Evolutionary conservation across 2,888 invertebrate species (phyloP).

Genomic region (Cryptus armator): DNA sequence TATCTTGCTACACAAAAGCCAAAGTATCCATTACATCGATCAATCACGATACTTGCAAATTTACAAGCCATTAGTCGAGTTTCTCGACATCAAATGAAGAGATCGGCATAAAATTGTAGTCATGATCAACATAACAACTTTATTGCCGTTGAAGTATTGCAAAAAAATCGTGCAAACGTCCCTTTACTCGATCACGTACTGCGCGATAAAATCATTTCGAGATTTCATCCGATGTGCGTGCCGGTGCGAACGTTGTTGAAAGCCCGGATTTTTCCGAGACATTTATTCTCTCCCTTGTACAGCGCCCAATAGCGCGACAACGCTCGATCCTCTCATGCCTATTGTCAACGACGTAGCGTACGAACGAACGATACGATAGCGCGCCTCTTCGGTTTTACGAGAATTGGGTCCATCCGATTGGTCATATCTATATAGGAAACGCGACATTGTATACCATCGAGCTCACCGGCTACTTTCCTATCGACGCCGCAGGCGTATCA

Average conservation of each 20-base stretch:
- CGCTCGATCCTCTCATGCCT: slow-evolving; percentile 2
- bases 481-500: slow-evolving; percentile 23
- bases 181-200: not conserved
- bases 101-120: too few species aligned
- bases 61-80: not conserved
- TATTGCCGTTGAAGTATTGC: not conserved
- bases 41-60: not conserved
- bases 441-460: slow-evolving; percentile 56
- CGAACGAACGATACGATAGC: slow-evolving; percentile 42
- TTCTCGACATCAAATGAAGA: too few species aligned
- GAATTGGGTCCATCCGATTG: slow-evolving; percentile 69
- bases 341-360: slow-evolving; percentile 47
- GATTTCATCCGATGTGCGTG: not conserved
- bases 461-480: slow-evolving; percentile 31
- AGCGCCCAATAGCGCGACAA: slow-evolving; percentile 3
- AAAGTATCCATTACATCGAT: too few species aligned
- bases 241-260: not conserved
- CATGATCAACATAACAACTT: not conserved
- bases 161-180: not conserved
- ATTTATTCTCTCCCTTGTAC: slow-evolving; percentile 9
- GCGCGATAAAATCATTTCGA: not conserved
- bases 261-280: not conserved
- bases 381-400: slow-evolving; percentile 65
- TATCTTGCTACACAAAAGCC: too few species aligned
- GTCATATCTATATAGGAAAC: slow-evolving; percentile 65